Evolutionary conservation across 2,797 vertebrate genomes (phyloP).

Genomic region (Gouania willdenowi): DNA sequence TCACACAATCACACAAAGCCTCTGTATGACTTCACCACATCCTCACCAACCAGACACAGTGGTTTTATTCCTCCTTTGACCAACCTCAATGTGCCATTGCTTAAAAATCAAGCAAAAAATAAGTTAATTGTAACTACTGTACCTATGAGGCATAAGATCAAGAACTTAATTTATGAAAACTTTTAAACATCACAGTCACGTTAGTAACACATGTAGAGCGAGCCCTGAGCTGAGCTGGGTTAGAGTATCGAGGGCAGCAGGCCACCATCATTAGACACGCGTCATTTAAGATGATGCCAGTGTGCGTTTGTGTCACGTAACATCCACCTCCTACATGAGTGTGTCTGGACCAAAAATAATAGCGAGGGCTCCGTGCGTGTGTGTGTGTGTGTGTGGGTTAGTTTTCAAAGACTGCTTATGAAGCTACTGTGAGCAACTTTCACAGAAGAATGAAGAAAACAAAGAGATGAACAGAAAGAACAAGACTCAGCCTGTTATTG

Average conservation of each 20-base stretch:
- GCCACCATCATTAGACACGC: conserved; percentile 22
- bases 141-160: too few relatives aligned
- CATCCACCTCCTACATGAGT: conserved; percentile 3
- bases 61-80: conserved; percentile 17
- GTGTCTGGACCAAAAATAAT: conserved; percentile 3
- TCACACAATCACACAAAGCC: conserved; percentile 29
- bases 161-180: conserved; percentile 10
- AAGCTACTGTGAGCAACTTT: not conserved
- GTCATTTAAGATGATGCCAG: conserved; percentile 37
- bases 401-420: not conserved
- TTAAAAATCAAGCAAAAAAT: not conserved
- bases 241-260: conserved; percentile 27
- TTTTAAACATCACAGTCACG: not conserved
- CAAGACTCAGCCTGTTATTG: not conserved
- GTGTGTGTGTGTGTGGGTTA: not conserved
- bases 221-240: conserved; percentile 1
- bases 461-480: not conserved
- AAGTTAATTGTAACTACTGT: not conserved
- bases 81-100: not conserved
- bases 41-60: not conserved
- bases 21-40: conserved; percentile 7
- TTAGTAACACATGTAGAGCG: not conserved
- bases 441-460: not conserved
- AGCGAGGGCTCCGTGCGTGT: not conserved
- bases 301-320: conserved; percentile 23